A percentile compares a stretch with the other conserved stretches of the same genome.
Conservation (phyloP, 2,888 invertebrate species). For the Meteorus cinctellus region DNA sequence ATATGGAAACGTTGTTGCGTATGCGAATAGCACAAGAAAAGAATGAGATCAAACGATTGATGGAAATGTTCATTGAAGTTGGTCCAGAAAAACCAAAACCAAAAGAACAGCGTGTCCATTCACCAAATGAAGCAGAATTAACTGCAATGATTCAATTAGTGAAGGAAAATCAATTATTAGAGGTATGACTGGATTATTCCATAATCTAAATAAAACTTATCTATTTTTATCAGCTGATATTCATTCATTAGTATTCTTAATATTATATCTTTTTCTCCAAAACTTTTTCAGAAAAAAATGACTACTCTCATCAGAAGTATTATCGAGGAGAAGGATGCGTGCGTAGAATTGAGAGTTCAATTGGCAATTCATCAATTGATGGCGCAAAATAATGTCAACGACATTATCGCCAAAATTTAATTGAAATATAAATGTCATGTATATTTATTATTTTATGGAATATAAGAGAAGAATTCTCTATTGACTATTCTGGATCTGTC, state of each 20-base stretch:
- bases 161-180: constrained; percentile 80
- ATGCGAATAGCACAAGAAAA: constrained; percentile 83
- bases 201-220: neutral
- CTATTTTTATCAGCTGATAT: neutral
- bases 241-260: constrained; percentile 10
- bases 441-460: neutral
- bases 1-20: constrained; percentile 81
- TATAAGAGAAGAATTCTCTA: neutral
- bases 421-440: neutral
- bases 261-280: constrained; percentile 33
- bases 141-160: constrained; percentile 74
- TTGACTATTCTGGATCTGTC: neutral
- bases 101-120: constrained; percentile 60
- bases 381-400: constrained; percentile 43
- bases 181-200: constrained; percentile 65
- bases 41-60: constrained; percentile 81
- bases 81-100: constrained; percentile 59
- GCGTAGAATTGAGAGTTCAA: constrained; percentile 83
- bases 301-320: constrained; percentile 81
- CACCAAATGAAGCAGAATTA: constrained; percentile 75
- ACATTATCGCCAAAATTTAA: constrained; percentile 46
- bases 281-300: constrained; percentile 76
- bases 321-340: constrained; percentile 82
- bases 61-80: constrained; percentile 61
- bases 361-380: constrained; percentile 77